A percentile compares a stretch with the other conserved stretches of the same genome.
phyloP scores from a whole-genome alignment of 2,113 vertebrate species.

The Chaenocephalus aceratus region DNA sequence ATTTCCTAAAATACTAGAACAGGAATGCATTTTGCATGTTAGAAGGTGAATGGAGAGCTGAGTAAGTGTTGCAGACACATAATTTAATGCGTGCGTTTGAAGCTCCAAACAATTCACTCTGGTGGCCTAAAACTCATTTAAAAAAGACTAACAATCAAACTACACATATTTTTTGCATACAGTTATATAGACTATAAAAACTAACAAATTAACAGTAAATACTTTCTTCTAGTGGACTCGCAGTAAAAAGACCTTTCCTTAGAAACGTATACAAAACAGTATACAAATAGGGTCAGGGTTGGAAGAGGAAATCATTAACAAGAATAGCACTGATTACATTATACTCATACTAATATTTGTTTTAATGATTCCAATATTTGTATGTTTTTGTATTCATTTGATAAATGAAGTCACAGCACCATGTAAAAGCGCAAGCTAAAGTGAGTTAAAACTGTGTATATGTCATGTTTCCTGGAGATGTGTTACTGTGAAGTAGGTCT shows the following conservation, averaged over 20 bases:
- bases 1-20: conserved; percentile 16
- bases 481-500: conserved; percentile 35
- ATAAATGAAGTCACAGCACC: conserved; percentile 14
- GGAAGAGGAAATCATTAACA: neutral
- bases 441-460: conserved; percentile 27
- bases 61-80: neutral
- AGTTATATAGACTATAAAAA: conserved; percentile 1
- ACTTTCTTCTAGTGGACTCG: neutral
- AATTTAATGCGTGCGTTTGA: conserved; percentile 13
- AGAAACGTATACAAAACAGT: conserved; percentile 2
- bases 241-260: neutral
- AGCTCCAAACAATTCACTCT: conserved; percentile 16
- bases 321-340: conserved; percentile 10
- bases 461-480: conserved; percentile 33
- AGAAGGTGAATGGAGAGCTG: conserved; percentile 4
- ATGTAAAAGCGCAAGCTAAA: conserved; percentile 57
- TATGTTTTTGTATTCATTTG: conserved; percentile 47
- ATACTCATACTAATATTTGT: conserved; percentile 48
- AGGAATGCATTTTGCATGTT: conserved; percentile 18
- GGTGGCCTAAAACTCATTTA: conserved; percentile 34
- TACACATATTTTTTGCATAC: conserved; percentile 28
- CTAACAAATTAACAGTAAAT: neutral
- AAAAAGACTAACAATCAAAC: conserved; percentile 33
- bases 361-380: conserved; percentile 17
- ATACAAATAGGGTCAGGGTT: conserved; percentile 1